Evolutionary conservation across 2,113 vertebrate genomes (phyloP), one percentile per base, ranked within the genome.

Genomic region (Syrmaticus mikado): DNA sequence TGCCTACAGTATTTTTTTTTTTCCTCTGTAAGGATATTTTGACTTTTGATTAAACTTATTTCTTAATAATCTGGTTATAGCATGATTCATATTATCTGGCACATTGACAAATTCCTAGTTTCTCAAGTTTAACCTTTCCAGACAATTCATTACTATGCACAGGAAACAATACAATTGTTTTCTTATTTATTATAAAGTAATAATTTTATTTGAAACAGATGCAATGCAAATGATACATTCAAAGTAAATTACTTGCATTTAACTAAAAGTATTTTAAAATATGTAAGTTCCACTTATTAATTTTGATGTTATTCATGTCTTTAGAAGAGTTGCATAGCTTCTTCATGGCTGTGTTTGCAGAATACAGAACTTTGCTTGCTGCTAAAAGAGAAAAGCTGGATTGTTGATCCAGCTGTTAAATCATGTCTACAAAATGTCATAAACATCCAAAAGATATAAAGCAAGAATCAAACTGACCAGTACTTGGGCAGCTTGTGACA

Each of bases 371-470:
- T 13, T 8, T 32, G 2, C 79, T 73, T 60, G 7, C 8, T 66
- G 46, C 67, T 74, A 21, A 85, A 76, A 73, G 30, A 64, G 4
- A 89, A 85, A 87, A 84, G 9, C 11, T 60, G 20, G 19, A 24
- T 73, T 3, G 38, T 52, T 78, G 82, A 94, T 85, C 30, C 48
- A 85, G 41, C 21, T 82, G 28, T 75, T 95, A 92, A 89, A 89
- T 94, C 87, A 91, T 65, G 18, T 48, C 83, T 91, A 71, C 41
- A 66, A 24, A 13, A 28, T 82, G 58, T 76, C 68, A 80, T 81
- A 92, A 94, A 83, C 36, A 82, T 52, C 24, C 48, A 82, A 80
- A 87, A 92, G 75, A 75, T 46, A 93, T 81, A 87, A 92, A 93
- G 21, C 52, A 85, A 89, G 80, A 67, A 66, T 89, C 76, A 95